These are phyloP conservation scores for Heliconius hortense DNA, from an alignment of 2,888 invertebrate genomes.

Conservation along the genomic window DNA sequence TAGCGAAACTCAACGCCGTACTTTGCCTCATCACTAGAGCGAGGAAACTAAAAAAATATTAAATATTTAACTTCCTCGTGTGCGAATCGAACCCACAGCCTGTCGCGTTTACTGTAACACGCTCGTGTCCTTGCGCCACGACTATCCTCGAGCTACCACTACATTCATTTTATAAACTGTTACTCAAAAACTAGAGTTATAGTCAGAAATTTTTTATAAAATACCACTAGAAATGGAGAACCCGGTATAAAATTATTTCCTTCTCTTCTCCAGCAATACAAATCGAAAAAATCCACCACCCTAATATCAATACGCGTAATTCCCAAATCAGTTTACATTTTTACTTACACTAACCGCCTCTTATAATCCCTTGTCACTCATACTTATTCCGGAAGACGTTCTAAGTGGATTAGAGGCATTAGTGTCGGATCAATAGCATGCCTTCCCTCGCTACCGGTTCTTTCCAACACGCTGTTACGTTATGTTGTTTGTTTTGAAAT, in stretches of 20 bases:
- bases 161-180: too few species aligned
- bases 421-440: slow-evolving; percentile 68
- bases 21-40: too few species aligned
- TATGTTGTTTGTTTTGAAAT: slow-evolving; percentile 27
- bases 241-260: background rate
- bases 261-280: background rate
- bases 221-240: too few species aligned
- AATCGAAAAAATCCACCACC: background rate
- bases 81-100: too few species aligned
- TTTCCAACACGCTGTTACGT: slow-evolving; percentile 43
- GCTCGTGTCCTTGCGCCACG: too few species aligned
- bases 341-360: slow-evolving; percentile 35
- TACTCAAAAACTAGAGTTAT: too few species aligned
- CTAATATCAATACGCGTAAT: slow-evolving; percentile 15
- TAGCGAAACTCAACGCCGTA: too few species aligned
- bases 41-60: too few species aligned
- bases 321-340: slow-evolving; percentile 38
- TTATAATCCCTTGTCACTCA: slow-evolving; percentile 72
- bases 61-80: too few species aligned
- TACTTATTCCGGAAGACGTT: slow-evolving; percentile 66
- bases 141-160: too few species aligned
- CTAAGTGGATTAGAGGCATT: slow-evolving; percentile 74
- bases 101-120: too few species aligned
- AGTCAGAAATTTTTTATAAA: too few species aligned
- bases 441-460: slow-evolving; percentile 48